Evolutionary conservation across 2,888 invertebrate species (phyloP).

Genomic region (Oscheius sp.): DNA sequence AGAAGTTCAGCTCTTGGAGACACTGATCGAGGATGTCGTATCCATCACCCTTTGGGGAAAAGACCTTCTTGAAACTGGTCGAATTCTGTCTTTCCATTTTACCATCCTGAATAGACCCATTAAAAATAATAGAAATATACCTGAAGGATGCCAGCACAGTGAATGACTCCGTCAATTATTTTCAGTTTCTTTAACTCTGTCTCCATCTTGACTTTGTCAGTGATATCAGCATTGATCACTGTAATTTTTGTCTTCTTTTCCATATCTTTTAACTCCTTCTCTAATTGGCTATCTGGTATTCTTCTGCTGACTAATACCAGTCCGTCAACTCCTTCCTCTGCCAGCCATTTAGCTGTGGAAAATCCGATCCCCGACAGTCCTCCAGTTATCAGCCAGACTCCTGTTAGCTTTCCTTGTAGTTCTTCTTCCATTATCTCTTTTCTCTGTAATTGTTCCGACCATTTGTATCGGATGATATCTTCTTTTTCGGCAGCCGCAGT

Average conservation of each 20-base stretch:
- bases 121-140: background rate
- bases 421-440: slow-evolving; percentile 26
- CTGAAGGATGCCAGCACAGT: slow-evolving; percentile 60
- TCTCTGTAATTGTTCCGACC: slow-evolving; percentile 46
- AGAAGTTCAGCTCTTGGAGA: slow-evolving; percentile 36
- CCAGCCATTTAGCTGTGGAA: slow-evolving; percentile 52
- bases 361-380: slow-evolving; percentile 65
- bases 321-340: slow-evolving; percentile 36
- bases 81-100: slow-evolving; percentile 51
- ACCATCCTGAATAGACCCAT: slow-evolving; percentile 48
- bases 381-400: slow-evolving; percentile 62
- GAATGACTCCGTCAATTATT: slow-evolving; percentile 53
- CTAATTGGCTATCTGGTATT: slow-evolving; percentile 34
- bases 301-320: slow-evolving; percentile 51
- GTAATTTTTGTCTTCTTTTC: slow-evolving; percentile 7
- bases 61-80: slow-evolving; percentile 50
- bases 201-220: slow-evolving; percentile 36
- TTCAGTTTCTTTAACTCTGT: slow-evolving; percentile 33
- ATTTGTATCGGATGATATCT: slow-evolving; percentile 38
- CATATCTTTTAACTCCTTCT: slow-evolving; percentile 34
- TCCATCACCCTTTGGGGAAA: slow-evolving; percentile 57
- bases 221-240: slow-evolving; percentile 43
- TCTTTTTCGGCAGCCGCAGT: slow-evolving; percentile 48
- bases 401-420: slow-evolving; percentile 5
- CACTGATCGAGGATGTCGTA: slow-evolving; percentile 41